These are phyloP conservation scores for Drosophila longiperda DNA, from an alignment of 2,888 invertebrate species.

Conservation along the genomic window DNA sequence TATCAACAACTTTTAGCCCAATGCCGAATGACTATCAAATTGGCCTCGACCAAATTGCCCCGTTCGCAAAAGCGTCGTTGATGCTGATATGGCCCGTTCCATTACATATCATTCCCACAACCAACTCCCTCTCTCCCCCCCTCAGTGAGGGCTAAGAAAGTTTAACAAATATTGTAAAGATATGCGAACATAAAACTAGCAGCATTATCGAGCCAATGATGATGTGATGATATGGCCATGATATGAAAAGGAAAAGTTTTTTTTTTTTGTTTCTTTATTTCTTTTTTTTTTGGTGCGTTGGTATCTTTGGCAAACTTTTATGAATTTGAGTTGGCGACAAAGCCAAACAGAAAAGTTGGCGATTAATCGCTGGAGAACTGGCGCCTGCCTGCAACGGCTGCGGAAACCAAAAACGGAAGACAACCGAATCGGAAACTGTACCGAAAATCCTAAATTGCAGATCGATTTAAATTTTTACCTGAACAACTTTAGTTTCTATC, in stretches of 20 bases:
- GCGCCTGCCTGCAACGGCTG: slow-evolving; percentile 59
- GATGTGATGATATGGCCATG: slow-evolving; percentile 75
- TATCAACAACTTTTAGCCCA: slow-evolving; percentile 23
- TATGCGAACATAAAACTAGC: slow-evolving; percentile 70
- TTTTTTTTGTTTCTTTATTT: slow-evolving; percentile 30
- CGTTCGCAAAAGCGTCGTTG: slow-evolving; percentile 16
- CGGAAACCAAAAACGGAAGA: slow-evolving; percentile 60
- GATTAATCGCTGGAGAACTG: slow-evolving; percentile 74
- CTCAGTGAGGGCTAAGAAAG: background rate
- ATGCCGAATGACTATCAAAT: slow-evolving; percentile 31
- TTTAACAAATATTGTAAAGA: slow-evolving; percentile 55
- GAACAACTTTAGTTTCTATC: slow-evolving; percentile 39
- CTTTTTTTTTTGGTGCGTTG: slow-evolving; percentile 12
- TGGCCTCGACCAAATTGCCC: slow-evolving; percentile 21
- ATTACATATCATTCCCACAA: background rate
- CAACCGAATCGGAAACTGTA: slow-evolving; percentile 30
- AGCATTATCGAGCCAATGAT: slow-evolving; percentile 80
- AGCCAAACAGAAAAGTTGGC: slow-evolving; percentile 52
- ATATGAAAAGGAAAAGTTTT: slow-evolving; percentile 80
- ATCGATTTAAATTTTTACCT: slow-evolving; percentile 50
- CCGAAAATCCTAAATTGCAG: slow-evolving; percentile 21
- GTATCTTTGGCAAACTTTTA: slow-evolving; percentile 48
- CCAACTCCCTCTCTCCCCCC: background rate
- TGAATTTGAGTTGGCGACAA: slow-evolving; percentile 65
- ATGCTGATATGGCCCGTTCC: slow-evolving; percentile 19